Evolutionary conservation across 2,113 vertebrate species (phyloP).

Genomic region (Jaculus jaculus): DNA sequence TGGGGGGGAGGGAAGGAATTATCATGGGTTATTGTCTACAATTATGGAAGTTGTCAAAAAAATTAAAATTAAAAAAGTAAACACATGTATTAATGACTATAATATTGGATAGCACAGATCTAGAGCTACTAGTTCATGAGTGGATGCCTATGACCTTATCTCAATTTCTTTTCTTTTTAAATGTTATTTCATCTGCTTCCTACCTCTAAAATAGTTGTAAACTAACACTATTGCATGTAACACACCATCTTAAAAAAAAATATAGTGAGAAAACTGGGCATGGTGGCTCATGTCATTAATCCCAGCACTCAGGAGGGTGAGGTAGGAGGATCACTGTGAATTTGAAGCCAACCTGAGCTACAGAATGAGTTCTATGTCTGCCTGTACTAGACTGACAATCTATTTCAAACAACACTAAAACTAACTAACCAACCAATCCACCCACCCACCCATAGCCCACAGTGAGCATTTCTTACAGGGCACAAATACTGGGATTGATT

Average conservation of each 20-base stretch:
- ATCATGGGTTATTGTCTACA: no score
- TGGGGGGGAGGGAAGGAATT: no score
- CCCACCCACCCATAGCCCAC: no score
- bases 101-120: neutral
- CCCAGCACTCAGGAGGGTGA: no score
- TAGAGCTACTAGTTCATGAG: neutral
- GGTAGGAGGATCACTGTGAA: no score
- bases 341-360: no score
- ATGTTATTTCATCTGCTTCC: neutral
- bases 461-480: neutral
- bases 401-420: no score
- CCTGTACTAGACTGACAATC: no score
- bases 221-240: neutral
- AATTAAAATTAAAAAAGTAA: conserved; percentile 33
- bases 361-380: no score
- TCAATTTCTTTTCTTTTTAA: neutral
- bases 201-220: neutral
- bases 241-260: neutral
- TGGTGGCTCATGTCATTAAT: no score
- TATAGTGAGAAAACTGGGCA: neutral
- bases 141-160: neutral
- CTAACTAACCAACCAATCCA: no score
- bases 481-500: neutral
- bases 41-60: no score
- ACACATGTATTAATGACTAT: neutral